phyloP scores from a whole-genome alignment of 1,140 invertebrate genomes.

The Pogonognathellus flavescens region DNA sequence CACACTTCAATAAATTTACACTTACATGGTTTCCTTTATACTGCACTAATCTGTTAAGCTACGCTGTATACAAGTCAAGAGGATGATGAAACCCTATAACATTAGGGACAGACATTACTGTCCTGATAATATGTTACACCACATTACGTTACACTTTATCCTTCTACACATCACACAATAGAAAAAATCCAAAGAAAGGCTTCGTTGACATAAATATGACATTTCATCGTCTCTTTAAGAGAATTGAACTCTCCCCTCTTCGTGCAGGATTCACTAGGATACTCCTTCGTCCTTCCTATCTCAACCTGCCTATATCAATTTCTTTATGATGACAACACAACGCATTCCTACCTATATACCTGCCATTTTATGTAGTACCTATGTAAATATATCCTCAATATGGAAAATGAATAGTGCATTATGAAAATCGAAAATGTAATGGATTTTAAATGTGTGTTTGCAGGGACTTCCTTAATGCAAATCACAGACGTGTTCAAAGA shows the following conservation, averaged over 20 bases:
- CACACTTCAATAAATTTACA: conserved; percentile 47
- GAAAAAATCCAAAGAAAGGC: conserved; percentile 3
- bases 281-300: too few relatives aligned
- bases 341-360: too few relatives aligned
- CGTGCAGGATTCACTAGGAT: too few relatives aligned
- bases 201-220: conserved; percentile 27
- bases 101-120: not conserved
- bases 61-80: not conserved
- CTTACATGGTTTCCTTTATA: conserved; percentile 2
- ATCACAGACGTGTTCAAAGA: conserved; percentile 92
- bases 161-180: not conserved
- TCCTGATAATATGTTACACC: not conserved
- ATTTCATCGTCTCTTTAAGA: not conserved
- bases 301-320: too few relatives aligned
- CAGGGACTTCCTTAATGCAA: conserved; percentile 90
- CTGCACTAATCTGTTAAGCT: conserved; percentile 2
- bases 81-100: conserved; percentile 31
- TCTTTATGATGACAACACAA: too few relatives aligned
- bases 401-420: not conserved
- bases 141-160: not conserved
- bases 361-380: too few relatives aligned
- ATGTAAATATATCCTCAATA: not conserved
- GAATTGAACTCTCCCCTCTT: too few relatives aligned
- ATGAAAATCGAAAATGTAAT: conserved; percentile 19
- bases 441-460: conserved; percentile 69